Percentiles rank a stretch among this genome's conserved stretches.
Evolutionary conservation across 2,888 invertebrate genomes (phyloP).

Genomic region (Erannis defoliaria): DNA sequence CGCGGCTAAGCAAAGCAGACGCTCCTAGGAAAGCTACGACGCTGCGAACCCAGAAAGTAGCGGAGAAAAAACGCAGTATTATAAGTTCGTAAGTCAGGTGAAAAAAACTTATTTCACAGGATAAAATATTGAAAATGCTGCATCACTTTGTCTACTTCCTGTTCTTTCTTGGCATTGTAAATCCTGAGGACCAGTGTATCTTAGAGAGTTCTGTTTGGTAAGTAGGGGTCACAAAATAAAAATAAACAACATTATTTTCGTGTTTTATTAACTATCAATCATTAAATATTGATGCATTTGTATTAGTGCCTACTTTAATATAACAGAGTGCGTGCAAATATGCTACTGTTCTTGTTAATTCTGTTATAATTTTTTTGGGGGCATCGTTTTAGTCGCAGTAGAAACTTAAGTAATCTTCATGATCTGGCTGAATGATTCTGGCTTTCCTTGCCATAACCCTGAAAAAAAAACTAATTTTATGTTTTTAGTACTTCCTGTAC

Average conservation of each 20-base stretch:
- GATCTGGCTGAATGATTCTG: slow-evolving; percentile 12
- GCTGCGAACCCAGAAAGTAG: slow-evolving; percentile 49
- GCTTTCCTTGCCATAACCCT: slow-evolving; percentile 38
- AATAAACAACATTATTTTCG: not conserved
- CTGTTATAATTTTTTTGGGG: too few relatives aligned
- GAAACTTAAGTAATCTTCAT: slow-evolving; percentile 16
- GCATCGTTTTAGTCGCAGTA: slow-evolving; percentile 15
- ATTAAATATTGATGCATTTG: not conserved
- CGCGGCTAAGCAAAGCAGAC: slow-evolving; percentile 54
- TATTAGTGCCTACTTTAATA: too few relatives aligned
- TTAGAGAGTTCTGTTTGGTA: not conserved
- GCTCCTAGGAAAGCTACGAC: slow-evolving; percentile 55
- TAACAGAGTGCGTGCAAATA: too few relatives aligned
- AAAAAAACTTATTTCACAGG: not conserved
- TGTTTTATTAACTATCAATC: not conserved
- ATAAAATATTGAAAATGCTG: slow-evolving; percentile 1
- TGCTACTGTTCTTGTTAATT: too few relatives aligned
- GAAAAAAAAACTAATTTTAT: slow-evolving; percentile 9
- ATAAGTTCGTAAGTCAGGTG: not conserved
- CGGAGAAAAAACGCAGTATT: slow-evolving; percentile 50
- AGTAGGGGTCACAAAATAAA: slow-evolving; percentile 1
- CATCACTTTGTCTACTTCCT: not conserved
- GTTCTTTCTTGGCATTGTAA: not conserved
- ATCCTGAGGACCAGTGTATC: not conserved
- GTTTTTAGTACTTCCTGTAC: too few relatives aligned